phyloP scores from a whole-genome alignment of 2,797 vertebrate species.

The Dermochelys coriacea region DNA sequence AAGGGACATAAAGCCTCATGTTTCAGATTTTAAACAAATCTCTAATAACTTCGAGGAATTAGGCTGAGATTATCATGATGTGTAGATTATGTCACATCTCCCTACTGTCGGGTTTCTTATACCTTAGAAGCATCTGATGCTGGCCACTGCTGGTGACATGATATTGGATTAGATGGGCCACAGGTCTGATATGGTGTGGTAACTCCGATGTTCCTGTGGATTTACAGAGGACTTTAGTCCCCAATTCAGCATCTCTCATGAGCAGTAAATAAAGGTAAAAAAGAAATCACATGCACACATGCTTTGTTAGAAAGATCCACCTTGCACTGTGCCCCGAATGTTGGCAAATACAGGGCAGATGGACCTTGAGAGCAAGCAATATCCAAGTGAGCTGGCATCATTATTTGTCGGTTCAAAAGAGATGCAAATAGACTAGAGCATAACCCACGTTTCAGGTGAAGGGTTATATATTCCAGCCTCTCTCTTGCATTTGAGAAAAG shows the following conservation, averaged over 20 bases:
- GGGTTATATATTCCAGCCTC: background rate
- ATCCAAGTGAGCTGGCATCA: conserved; percentile 17
- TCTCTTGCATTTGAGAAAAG: background rate
- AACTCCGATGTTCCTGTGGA: background rate
- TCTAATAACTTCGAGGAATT: background rate
- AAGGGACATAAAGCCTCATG: background rate
- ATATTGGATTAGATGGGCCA: background rate
- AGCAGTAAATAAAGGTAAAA: conserved; percentile 32
- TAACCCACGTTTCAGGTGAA: background rate
- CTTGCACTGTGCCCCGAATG: conserved; percentile 21
- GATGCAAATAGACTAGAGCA: background rate
- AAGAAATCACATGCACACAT: background rate
- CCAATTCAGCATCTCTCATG: background rate
- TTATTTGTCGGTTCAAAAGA: conserved; percentile 50
- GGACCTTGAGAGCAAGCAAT: background rate
- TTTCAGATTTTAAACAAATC: background rate
- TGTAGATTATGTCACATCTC: background rate
- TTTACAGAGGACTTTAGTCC: background rate
- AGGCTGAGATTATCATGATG: background rate
- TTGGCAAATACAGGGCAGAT: conserved; percentile 31
- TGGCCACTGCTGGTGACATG: background rate
- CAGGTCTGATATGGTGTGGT: background rate
- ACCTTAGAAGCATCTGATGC: background rate
- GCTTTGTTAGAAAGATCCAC: conserved; percentile 38
- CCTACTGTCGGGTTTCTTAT: background rate